These are phyloP conservation scores for Dasypus novemcinctus DNA, from an alignment of 2,113 vertebrate species.

Conservation along the genomic window DNA sequence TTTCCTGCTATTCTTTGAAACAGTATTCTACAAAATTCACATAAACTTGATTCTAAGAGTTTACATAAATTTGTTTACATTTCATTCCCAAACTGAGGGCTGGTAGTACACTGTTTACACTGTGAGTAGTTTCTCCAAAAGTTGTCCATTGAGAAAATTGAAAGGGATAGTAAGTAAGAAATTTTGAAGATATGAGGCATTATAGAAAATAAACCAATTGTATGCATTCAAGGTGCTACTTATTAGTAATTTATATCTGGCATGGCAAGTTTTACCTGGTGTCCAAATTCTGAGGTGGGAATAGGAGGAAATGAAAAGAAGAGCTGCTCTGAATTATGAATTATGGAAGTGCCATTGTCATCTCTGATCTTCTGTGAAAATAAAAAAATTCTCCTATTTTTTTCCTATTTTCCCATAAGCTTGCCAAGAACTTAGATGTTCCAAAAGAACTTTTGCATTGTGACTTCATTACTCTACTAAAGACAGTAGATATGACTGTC, in stretches of 20 bases:
- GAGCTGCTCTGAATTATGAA: background rate
- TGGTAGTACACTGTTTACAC: background rate
- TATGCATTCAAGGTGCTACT: background rate
- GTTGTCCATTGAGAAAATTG: background rate
- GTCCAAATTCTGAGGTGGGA: background rate
- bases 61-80: background rate
- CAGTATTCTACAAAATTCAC: background rate
- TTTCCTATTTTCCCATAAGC: background rate
- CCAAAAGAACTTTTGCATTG: background rate
- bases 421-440: background rate
- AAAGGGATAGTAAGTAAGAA: background rate
- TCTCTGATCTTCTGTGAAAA: background rate
- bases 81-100: background rate
- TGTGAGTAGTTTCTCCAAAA: slow-evolving; percentile 7
- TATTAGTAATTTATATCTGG: background rate
- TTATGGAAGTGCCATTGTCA: background rate
- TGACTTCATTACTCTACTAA: background rate
- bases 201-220: background rate
- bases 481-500: background rate
- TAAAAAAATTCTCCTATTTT: background rate
- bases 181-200: background rate
- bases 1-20: slow-evolving; percentile 68
- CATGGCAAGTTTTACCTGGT: background rate
- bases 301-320: background rate
- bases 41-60: background rate